Base-by-base conservation (phyloP, 2,888 invertebrate species). In the Spodoptera exigua region DNA sequence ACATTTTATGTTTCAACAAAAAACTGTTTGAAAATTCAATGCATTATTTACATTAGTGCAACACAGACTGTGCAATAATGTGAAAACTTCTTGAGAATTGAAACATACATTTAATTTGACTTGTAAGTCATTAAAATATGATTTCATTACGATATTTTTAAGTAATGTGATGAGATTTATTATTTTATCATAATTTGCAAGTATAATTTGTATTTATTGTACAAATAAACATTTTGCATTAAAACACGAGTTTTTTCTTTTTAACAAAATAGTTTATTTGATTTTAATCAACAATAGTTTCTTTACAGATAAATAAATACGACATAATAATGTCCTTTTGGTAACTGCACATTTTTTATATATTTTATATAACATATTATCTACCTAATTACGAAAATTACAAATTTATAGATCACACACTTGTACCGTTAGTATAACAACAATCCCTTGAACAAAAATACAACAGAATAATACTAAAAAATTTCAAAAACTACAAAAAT, bases 121-220 rank as follows among this genome's bases (percentile, higher is more conserved):
- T 78, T 79, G 55, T 68, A 72, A 56, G 80, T 82, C 73, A 76
- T 76, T 78, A 74, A 78, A 75, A 73, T 84, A 79, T 82, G 63
- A 82, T 87, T 88, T 86, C 79, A 85, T 86, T 86, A 48, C 64
- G 61, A 81, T 84, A 82, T 81, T 81, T 83, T 85, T 88, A 88
- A 88, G 85, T 82, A 80, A 91, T 88, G 89, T 89, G 86, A 88
- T 92, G 92, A 92, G 89, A 92, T 90, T 90, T 89, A 85, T 89
- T 89, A 88, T 88, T 89, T 91, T 89, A 89, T 86, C 81, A 85
- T 92, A 87, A 89, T 91, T 91, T 91, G 91, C 92, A 88, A 89
- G 85, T 92, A 92, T 93, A 84, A 88, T 94, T 94, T 93, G 93
- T 94, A 94, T 93, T 92, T 92, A 93, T 93, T 93, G 93, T 93